Evolutionary conservation across 1,140 invertebrate species (phyloP).

Genomic region (Drosophila pallidifrons): DNA sequence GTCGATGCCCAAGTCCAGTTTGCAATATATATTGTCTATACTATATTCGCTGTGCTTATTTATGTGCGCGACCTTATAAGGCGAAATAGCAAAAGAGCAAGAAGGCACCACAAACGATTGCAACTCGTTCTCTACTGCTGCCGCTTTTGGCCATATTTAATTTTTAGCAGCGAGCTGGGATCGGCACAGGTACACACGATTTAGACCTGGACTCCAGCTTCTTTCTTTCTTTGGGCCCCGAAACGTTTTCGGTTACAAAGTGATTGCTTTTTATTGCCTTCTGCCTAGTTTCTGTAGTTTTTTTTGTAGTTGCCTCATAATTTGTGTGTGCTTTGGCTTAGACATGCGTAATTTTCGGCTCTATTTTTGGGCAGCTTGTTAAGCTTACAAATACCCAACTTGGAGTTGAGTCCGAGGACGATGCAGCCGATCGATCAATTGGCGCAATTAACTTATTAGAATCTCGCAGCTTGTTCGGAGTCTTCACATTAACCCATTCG

Average conservation of each 20-base stretch:
- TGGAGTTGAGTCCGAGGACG: constrained; percentile 8
- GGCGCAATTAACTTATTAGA: neutral
- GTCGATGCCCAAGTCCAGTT: constrained; percentile 31
- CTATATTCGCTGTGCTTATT: constrained; percentile 71
- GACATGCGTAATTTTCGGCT: constrained; percentile 72
- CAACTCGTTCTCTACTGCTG: constrained; percentile 35
- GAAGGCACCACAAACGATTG: constrained; percentile 47
- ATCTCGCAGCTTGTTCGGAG: neutral
- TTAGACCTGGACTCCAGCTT: constrained; percentile 16
- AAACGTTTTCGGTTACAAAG: constrained; percentile 68
- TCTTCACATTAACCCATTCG: constrained; percentile 46
- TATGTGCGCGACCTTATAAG: constrained; percentile 80
- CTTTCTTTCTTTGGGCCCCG: constrained; percentile 52
- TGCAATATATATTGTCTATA: constrained; percentile 40
- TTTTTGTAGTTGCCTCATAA: constrained; percentile 56
- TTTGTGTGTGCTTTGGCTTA: constrained; percentile 57
- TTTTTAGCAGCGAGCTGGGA: constrained; percentile 43
- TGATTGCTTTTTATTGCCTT: constrained; percentile 71
- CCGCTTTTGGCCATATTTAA: constrained; percentile 77
- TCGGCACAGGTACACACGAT: constrained; percentile 51
- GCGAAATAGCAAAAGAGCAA: constrained; percentile 69
- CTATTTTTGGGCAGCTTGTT: constrained; percentile 47
- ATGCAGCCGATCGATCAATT: neutral
- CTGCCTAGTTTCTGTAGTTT: constrained; percentile 13
- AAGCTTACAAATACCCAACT: constrained; percentile 31